Conservation (phyloP, 2,797 vertebrate species). For the Phoxinus dragarum region DNA sequence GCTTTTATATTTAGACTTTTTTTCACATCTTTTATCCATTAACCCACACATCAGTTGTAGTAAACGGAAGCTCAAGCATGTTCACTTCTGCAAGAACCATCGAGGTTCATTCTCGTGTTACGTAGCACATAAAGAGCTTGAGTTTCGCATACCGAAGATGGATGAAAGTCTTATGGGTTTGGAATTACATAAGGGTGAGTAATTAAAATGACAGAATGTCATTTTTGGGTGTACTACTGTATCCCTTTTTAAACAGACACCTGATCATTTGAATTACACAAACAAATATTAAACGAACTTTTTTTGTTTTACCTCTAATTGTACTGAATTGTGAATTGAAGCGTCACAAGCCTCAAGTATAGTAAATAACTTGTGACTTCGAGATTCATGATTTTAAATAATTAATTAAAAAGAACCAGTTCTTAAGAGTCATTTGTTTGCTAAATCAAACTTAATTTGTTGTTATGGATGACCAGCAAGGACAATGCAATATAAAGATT, state of each 20-base stretch:
- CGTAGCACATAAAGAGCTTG: too few relatives aligned
- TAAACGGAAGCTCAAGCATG: too few relatives aligned
- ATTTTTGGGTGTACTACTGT: too few relatives aligned
- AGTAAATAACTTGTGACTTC: background rate
- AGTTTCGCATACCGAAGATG: too few relatives aligned
- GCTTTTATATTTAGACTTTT: too few relatives aligned
- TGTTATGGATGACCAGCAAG: background rate
- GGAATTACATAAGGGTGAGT: too few relatives aligned
- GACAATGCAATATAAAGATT: background rate
- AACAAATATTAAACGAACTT: background rate
- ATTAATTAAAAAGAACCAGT: background rate
- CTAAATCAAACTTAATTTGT: background rate
- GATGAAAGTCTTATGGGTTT: too few relatives aligned
- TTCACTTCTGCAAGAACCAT: too few relatives aligned
- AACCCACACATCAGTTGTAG: too few relatives aligned
- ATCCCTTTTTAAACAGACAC: background rate
- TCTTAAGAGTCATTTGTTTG: background rate
- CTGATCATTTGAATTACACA: background rate
- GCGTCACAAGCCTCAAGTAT: background rate
- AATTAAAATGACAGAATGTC: too few relatives aligned
- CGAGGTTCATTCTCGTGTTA: too few relatives aligned
- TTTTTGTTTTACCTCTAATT: background rate
- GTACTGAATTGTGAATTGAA: background rate
- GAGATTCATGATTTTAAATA: background rate
- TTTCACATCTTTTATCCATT: too few relatives aligned